Percentiles rank a stretch among this genome's conserved stretches.
Evolutionary conservation across 1,140 invertebrate species (phyloP).

Genomic region (Zaprionus gabonicus): DNA sequence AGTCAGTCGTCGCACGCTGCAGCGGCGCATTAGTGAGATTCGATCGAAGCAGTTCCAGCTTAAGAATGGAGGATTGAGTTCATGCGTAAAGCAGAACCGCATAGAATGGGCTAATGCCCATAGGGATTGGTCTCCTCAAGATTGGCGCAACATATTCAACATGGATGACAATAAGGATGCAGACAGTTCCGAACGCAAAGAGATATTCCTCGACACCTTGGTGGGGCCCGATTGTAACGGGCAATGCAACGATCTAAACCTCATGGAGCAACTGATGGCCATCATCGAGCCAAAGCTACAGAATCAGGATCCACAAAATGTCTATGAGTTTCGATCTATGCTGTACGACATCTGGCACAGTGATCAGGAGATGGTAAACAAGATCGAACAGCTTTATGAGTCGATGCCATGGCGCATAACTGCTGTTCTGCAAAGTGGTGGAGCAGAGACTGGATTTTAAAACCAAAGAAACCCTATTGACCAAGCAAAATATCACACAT

Average conservation of each 20-base stretch:
- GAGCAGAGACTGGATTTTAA: slow-evolving; percentile 44
- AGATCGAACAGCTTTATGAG: slow-evolving; percentile 60
- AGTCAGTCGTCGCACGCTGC: slow-evolving; percentile 61
- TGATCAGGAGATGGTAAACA: slow-evolving; percentile 60
- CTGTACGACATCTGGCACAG: slow-evolving; percentile 70
- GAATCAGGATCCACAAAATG: slow-evolving; percentile 49
- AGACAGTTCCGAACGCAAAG: slow-evolving; percentile 33
- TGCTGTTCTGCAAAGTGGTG: slow-evolving; percentile 52
- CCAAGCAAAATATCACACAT: background rate
- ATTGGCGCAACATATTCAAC: slow-evolving; percentile 73
- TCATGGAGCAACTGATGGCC: slow-evolving; percentile 63
- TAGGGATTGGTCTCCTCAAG: slow-evolving; percentile 59
- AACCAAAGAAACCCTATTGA: too few relatives aligned
- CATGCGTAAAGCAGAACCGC: slow-evolving; percentile 18
- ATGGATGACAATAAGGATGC: slow-evolving; percentile 62
- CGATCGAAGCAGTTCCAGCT: slow-evolving; percentile 13
- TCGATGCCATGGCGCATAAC: slow-evolving; percentile 63
- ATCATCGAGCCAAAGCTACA: slow-evolving; percentile 65
- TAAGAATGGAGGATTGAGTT: slow-evolving; percentile 20
- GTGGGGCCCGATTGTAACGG: slow-evolving; percentile 61
- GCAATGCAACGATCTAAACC: slow-evolving; percentile 58
- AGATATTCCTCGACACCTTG: slow-evolving; percentile 62
- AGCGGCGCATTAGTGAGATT: slow-evolving; percentile 67
- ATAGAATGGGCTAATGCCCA: slow-evolving; percentile 62
- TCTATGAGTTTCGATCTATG: slow-evolving; percentile 52